A percentile compares a stretch with the other conserved stretches of the same genome.
These are phyloP conservation scores for Apeira syringaria DNA, from an alignment of 2,888 invertebrate species.

Conservation along the genomic window DNA sequence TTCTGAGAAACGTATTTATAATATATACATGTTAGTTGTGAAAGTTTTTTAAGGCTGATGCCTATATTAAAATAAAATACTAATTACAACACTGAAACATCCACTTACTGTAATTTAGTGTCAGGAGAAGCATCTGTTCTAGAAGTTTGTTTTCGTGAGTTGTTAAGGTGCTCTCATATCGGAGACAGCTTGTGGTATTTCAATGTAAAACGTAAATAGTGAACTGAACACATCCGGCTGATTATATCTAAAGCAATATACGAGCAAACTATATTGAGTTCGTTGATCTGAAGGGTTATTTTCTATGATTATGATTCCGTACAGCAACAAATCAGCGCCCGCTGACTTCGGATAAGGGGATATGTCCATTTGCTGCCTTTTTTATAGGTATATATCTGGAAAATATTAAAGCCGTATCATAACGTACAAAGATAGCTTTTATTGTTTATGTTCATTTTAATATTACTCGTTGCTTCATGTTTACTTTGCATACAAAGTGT, in stretches of 20 bases:
- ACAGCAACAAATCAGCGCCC: slow-evolving; percentile 26
- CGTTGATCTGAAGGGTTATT: slow-evolving; percentile 44
- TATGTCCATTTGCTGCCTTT: slow-evolving; percentile 32
- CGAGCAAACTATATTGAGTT: too few relatives aligned
- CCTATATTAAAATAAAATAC: too few relatives aligned
- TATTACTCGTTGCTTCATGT: neutral
- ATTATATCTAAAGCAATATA: too few relatives aligned
- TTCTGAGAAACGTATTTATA: too few relatives aligned
- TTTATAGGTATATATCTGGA: slow-evolving; percentile 13
- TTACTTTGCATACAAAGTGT: slow-evolving; percentile 2
- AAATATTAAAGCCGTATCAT: slow-evolving; percentile 11
- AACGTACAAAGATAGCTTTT: slow-evolving; percentile 25
- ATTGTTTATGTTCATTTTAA: slow-evolving; percentile 20
- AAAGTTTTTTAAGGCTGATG: too few relatives aligned
- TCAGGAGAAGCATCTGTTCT: too few relatives aligned
- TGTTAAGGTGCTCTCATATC: slow-evolving; percentile 29
- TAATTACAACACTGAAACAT: too few relatives aligned
- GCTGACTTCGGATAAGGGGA: slow-evolving; percentile 23
- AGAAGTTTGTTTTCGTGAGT: slow-evolving; percentile 29
- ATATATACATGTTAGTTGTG: too few relatives aligned
- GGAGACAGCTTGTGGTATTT: slow-evolving; percentile 35
- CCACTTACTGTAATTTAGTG: too few relatives aligned
- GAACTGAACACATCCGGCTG: slow-evolving; percentile 57
- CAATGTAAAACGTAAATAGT: slow-evolving; percentile 53
- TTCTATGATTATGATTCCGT: slow-evolving; percentile 34